These are phyloP conservation scores for Pardalotus punctatus DNA, from an alignment of 2,113 vertebrate genomes.

Conservation along the genomic window DNA sequence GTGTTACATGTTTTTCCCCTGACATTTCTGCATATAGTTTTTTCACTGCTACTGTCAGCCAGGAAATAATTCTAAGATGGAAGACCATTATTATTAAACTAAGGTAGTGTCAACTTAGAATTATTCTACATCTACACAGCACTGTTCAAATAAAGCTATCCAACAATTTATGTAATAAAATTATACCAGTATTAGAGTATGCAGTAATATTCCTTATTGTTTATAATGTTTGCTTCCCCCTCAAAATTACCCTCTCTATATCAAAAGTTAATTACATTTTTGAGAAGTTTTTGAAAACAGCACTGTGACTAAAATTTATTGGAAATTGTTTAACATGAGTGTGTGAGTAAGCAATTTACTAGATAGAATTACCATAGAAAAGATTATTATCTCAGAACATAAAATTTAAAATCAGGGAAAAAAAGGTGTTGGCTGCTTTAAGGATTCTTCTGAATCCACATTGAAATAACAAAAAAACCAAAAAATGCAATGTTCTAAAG, in stretches of 20 bases:
- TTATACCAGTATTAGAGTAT: background rate
- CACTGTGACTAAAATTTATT: background rate
- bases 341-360: background rate
- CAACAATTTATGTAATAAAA: background rate
- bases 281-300: background rate
- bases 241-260: background rate
- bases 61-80: background rate
- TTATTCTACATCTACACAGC: background rate
- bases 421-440: background rate
- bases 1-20: background rate
- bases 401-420: background rate
- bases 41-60: background rate
- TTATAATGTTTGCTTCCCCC: background rate
- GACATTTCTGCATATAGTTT: background rate
- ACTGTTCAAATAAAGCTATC: background rate
- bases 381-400: background rate
- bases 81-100: background rate
- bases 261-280: background rate
- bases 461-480: background rate
- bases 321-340: background rate
- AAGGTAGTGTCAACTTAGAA: background rate
- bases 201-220: background rate
- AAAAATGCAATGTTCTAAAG: background rate
- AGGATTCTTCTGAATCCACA: background rate
- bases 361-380: background rate